phyloP scores from a whole-genome alignment of 2,797 vertebrate genomes.

The Austrolebias charrua region DNA sequence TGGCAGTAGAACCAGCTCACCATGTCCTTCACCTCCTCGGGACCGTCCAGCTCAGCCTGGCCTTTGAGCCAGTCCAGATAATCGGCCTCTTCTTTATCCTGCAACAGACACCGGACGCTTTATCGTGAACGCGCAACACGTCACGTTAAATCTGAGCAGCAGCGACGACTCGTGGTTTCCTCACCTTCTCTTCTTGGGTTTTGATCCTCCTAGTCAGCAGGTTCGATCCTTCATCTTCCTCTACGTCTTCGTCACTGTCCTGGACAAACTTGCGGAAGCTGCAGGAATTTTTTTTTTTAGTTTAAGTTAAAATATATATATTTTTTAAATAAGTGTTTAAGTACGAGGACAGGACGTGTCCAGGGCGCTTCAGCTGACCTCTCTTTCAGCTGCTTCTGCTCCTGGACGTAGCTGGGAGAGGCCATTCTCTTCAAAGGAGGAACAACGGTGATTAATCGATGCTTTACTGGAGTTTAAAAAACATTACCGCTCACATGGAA shows the following conservation, averaged over 20 bases:
- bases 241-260: constrained; percentile 75
- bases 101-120: constrained; percentile 4
- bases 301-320: neutral
- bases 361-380: constrained; percentile 68
- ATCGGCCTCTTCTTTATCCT: constrained; percentile 87
- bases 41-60: constrained; percentile 74
- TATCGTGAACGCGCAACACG: neutral
- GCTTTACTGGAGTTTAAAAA: neutral
- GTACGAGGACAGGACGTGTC: fast-evolving
- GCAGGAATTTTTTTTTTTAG: constrained; percentile 3
- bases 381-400: constrained; percentile 84
- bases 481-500: neutral
- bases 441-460: neutral
- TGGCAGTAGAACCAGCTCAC: constrained; percentile 65
- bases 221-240: constrained; percentile 45
- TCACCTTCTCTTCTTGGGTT: constrained; percentile 84
- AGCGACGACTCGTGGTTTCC: neutral
- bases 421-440: constrained; percentile 69
- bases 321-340: neutral
- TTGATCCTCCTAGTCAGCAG: constrained; percentile 81
- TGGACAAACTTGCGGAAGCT: constrained; percentile 86
- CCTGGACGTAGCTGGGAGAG: constrained; percentile 85
- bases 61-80: constrained; percentile 90
- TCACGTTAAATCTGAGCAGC: neutral
- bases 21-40: constrained; percentile 83